Base-by-base conservation (phyloP, 2,113 vertebrate species). In the Trichomycterus rosablanca region DNA sequence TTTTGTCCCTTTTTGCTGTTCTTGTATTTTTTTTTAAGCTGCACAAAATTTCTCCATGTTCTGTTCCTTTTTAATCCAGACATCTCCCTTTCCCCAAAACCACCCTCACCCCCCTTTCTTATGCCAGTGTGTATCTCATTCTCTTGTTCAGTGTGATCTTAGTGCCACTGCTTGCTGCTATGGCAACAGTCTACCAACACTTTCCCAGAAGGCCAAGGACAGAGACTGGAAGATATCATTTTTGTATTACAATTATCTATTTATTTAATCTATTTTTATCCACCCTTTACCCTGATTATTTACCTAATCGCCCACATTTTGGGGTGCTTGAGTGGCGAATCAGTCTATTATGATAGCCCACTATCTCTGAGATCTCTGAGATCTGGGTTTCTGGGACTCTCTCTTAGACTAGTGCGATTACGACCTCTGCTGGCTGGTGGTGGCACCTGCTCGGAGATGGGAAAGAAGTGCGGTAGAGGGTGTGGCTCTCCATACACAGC, bases 111-210 rank as follows among this genome's bases (percentile, higher is more conserved):
- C 54, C 50, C 30, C 37, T 59, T n/a, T 22, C 56, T 37, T 20
- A 34, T 55, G 49, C 42, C n/a, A 43, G 23, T 44, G 9, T 62
- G 14, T 50, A 18, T 67, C 46, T 58, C 63, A 54, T 37, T 39
- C 24, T 55, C 15, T 70, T 59, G 60, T 39, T 51, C 23, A 23
- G 39, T 66, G 23, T 46, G 22, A 30, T 46, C 15, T 30, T 68
- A 51, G 46, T 49, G 42, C 62, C 53, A 59, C 43, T 34, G 34
- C 50, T 66, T 1, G 72, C 72, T 74, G 19, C 67, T 59, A 66
- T 74, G 67, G 67, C 58, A 70, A 74, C 72, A 48, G 67, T 51
- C 15, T 19, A 19, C 42, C 48, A 59, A 11, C 56, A 34, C 22
- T 48, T 59, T 45, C 59, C 40, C 35, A 62, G 20, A 63, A 70